Percentiles rank a stretch among this genome's conserved stretches.
These are phyloP conservation scores for Pachymerium ferrugineum DNA, from an alignment of 2,888 invertebrate species.

Conservation along the genomic window DNA sequence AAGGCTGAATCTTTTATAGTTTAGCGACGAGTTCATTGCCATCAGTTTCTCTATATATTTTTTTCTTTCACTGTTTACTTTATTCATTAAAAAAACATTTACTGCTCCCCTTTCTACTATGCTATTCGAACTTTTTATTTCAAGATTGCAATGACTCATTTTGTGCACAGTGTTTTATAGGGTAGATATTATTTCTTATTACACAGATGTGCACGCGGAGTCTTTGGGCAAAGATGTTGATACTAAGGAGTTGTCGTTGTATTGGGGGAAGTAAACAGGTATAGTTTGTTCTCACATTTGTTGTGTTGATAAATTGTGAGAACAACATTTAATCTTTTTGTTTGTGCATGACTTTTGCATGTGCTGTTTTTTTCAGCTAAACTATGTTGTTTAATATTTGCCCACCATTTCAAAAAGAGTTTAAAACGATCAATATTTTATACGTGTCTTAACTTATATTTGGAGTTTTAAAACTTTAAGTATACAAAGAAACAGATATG, in stretches of 20 bases:
- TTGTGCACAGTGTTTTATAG: neutral
- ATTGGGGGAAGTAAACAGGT: constrained; percentile 37
- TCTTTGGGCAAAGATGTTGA: constrained; percentile 33
- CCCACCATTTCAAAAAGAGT: no score
- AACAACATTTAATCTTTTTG: neutral
- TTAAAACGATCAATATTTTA: no score
- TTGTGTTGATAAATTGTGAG: neutral
- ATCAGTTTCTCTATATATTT: neutral
- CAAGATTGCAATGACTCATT: no score
- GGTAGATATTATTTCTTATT: constrained; percentile 8
- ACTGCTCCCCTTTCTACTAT: no score
- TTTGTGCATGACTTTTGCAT: neutral
- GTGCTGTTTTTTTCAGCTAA: no score
- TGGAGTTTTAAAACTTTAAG: no score
- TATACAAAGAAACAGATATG: no score
- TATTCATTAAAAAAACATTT: no score
- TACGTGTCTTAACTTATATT: no score
- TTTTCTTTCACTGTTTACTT: neutral
- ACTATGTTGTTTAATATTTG: no score
- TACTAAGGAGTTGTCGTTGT: constrained; percentile 34
- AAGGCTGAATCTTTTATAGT: neutral
- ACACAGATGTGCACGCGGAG: constrained; percentile 34
- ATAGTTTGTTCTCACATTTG: constrained; percentile 28
- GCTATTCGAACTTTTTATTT: no score
- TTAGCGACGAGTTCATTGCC: constrained; percentile 3